Base-by-base conservation (phyloP, 2,797 vertebrate species). In the Enteromius paludinosus region DNA sequence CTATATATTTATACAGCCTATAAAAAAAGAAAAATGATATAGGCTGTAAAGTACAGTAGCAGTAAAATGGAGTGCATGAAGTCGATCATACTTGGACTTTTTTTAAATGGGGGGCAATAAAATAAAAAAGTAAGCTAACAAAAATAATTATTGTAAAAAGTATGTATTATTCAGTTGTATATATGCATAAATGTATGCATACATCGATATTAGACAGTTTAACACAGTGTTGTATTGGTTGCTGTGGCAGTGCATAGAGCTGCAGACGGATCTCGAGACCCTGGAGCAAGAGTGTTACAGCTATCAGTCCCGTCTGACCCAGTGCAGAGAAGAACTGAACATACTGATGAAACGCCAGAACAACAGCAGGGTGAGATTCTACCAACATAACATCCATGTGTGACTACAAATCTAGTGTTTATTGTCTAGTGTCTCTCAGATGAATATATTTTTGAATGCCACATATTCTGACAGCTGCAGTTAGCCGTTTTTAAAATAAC, bases 311-410 rank as follows among this genome's bases (percentile, higher is more conserved):
- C 94, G 95, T 70, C 92, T 97, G 92, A 93, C 92, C 70, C 95
- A 96, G 90, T 97, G 96, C 90, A 94, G 94, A n/a, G 93, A 96
- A 0, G 95, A 97, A 84, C 93, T 97, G 69, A 94, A 93, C 73
- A 92, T 89, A 83, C 89, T 90, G 83, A 95, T 90, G 79, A 90
- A 90, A 62, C 91, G 84, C 65, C 87, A 73, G 81, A 90, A 78
- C 90, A 91, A 71, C 80, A 79, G 30, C 47, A 80, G 56, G 85
- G 89, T 90, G 56, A 49, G 78, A 66, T 33, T 61, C 25, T 68
- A 8, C 12, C 6, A 56, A 14, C 62, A 30, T 0, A 35, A 54
- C 30, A 14, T n/a, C 10, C 15, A 49, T 11, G 15, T 1, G 17
- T 70, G 23, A 47, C 7, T 18, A 45, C 9, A 47, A 18, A 43